Evolutionary conservation across 2,113 vertebrate genomes (phyloP).

Genomic region (Capricornis sumatraensis): DNA sequence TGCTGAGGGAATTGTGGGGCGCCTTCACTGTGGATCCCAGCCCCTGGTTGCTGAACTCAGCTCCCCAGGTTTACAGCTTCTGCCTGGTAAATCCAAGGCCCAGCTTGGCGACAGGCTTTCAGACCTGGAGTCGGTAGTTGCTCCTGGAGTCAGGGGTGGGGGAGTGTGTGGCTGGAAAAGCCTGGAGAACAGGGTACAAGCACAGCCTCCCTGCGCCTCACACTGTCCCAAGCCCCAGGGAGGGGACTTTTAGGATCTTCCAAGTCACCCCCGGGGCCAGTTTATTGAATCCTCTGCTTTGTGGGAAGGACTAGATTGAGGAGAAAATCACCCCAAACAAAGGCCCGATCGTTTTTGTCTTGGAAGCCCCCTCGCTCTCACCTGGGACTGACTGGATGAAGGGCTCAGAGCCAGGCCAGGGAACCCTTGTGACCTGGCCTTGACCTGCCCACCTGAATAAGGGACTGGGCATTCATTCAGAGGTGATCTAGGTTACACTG

Average conservation of each 20-base stretch:
- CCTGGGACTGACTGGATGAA: too few species aligned
- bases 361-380: neutral
- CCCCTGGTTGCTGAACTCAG: neutral
- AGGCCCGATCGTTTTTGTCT: neutral
- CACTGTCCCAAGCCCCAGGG: accelerated
- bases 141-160: neutral
- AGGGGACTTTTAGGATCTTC: neutral
- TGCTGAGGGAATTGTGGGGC: neutral
- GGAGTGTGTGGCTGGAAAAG: neutral
- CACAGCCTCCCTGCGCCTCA: accelerated
- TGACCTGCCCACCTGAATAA: neutral
- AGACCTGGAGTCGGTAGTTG: too few species aligned
- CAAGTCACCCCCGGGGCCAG: accelerated
- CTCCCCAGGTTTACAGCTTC: neutral
- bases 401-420: accelerated
- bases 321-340: neutral
- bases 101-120: too few species aligned
- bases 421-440: neutral
- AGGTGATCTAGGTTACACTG: neutral
- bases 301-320: too few species aligned
- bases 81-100: neutral
- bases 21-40: too few species aligned
- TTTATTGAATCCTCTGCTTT: neutral
- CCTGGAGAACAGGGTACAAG: accelerated
- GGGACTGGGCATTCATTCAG: neutral